phyloP scores from a whole-genome alignment of 2,888 invertebrate genomes.

The Taenaris catops region DNA sequence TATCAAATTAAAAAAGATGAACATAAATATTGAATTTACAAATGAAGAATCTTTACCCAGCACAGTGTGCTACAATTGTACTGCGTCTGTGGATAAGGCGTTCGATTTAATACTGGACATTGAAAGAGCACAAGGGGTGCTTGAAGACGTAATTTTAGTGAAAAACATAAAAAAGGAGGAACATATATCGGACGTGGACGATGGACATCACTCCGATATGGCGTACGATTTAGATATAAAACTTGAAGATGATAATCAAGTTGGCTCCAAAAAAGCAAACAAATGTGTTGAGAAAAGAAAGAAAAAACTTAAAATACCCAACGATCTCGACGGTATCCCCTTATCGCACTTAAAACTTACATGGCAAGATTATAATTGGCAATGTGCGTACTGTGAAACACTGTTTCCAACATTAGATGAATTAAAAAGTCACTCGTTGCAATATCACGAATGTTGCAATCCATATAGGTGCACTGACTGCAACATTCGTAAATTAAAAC shows the following conservation, averaged over 20 bases:
- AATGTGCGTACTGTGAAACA: conserved; percentile 49
- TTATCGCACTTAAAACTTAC: conserved; percentile 42
- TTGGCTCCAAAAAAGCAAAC: not conserved
- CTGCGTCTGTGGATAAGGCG: conserved; percentile 39
- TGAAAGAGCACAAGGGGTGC: conserved; percentile 41
- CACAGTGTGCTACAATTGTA: conserved; percentile 48
- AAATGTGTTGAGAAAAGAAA: conserved; percentile 11
- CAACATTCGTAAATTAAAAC: conserved; percentile 39
- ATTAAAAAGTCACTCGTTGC: conserved; percentile 78
- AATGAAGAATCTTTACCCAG: conserved; percentile 37
- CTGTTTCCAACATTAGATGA: conserved; percentile 44
- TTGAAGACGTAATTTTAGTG: conserved; percentile 30
- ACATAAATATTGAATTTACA: conserved; percentile 36
- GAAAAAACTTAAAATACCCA: conserved; percentile 12
- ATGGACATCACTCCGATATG: conserved; percentile 3
- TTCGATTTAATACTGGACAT: conserved; percentile 43
- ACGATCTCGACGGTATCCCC: conserved; percentile 32
- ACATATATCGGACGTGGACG: conserved; percentile 12
- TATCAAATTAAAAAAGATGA: conserved; percentile 40
- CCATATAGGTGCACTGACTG: conserved; percentile 84
- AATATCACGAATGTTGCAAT: conserved; percentile 79
- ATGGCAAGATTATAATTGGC: conserved; percentile 55
- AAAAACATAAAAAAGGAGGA: conserved; percentile 38
- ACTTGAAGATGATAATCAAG: conserved; percentile 19
- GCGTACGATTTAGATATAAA: conserved; percentile 25